A percentile compares a stretch with the other conserved stretches of the same genome.
Conservation (phyloP, 2,113 vertebrate species). For the Madoqua kirkii region DNA sequence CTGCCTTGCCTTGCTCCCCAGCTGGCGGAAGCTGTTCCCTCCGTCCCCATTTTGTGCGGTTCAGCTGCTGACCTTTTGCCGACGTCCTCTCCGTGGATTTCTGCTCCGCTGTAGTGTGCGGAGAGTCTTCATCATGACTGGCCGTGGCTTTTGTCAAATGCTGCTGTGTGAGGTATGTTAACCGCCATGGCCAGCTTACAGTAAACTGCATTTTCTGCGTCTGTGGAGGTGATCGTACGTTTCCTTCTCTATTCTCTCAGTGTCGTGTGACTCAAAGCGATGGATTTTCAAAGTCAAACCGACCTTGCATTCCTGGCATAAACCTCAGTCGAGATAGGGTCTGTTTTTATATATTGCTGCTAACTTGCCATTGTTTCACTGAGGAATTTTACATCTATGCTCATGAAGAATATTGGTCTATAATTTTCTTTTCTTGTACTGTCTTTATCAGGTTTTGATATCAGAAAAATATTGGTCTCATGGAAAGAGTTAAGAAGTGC, state of each 20-base stretch:
- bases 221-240: fast-evolving
- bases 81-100: not conserved
- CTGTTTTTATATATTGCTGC: not conserved
- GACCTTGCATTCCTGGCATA: not conserved
- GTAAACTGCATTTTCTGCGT: fast-evolving
- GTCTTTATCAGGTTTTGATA: not conserved
- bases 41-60: fast-evolving
- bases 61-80: not conserved
- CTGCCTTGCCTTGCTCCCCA: not conserved
- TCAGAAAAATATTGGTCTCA: not conserved
- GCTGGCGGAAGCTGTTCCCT: fast-evolving
- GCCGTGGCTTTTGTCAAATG: fast-evolving
- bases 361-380: not conserved
- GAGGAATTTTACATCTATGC: not conserved
- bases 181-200: fast-evolving
- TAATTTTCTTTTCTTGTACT: not conserved
- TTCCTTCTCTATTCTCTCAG: not conserved
- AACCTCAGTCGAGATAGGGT: no score
- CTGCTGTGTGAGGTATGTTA: fast-evolving
- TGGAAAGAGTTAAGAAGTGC: not conserved
- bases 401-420: not conserved
- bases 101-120: not conserved
- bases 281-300: not conserved
- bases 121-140: fast-evolving
- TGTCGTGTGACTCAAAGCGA: not conserved